phyloP scores from a whole-genome alignment of 1,140 invertebrate species.

The Globodera rostochiensis region DNA sequence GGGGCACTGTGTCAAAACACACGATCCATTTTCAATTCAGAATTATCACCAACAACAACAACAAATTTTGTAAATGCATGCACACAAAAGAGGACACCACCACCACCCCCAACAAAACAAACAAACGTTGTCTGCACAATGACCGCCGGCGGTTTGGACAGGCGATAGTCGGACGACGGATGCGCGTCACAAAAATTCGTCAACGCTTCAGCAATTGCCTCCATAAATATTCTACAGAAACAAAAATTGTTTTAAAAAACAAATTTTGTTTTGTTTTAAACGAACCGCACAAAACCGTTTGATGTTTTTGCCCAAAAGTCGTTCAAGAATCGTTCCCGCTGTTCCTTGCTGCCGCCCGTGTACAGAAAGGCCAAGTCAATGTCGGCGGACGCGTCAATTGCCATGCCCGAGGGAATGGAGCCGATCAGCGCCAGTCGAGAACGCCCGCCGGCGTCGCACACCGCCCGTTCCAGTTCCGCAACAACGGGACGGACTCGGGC shows the following conservation, averaged over 20 bases:
- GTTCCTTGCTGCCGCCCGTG: background rate
- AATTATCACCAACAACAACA: too few relatives aligned
- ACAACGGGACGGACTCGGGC: background rate
- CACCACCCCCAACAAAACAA: background rate
- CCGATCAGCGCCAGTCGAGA: slow-evolving; percentile 47
- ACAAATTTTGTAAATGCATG: too few relatives aligned
- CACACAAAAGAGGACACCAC: too few relatives aligned
- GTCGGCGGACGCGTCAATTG: slow-evolving; percentile 23
- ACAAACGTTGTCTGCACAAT: background rate
- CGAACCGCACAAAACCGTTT: background rate
- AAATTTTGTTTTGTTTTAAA: slow-evolving; percentile 21
- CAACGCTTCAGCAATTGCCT: slow-evolving; percentile 34
- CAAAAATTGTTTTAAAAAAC: slow-evolving; percentile 6
- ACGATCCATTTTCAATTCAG: background rate
- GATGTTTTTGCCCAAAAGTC: slow-evolving; percentile 30
- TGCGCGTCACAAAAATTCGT: background rate
- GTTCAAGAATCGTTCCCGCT: slow-evolving; percentile 27
- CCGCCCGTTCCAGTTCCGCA: background rate
- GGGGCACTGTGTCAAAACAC: slow-evolving; percentile 24
- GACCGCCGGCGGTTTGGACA: background rate
- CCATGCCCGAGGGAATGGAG: slow-evolving; percentile 35
- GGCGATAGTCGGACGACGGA: background rate
- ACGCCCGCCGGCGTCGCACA: background rate
- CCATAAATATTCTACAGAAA: slow-evolving; percentile 28
- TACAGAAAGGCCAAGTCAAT: slow-evolving; percentile 36